Evolutionary conservation across 1,140 invertebrate species (phyloP).

Genomic region (Drosophila tropicalis): DNA sequence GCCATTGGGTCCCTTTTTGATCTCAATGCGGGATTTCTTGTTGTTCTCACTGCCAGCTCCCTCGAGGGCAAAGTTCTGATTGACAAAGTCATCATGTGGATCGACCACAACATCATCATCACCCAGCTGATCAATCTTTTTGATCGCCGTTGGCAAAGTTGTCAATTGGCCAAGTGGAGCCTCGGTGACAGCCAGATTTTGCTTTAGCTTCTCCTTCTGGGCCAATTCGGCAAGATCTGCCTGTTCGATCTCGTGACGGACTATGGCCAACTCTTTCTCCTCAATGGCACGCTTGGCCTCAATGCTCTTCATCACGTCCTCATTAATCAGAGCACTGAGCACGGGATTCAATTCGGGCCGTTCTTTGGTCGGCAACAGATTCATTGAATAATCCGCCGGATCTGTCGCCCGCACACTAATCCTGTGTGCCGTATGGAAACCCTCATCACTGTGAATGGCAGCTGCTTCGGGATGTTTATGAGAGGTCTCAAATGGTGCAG

Average conservation of each 20-base stretch:
- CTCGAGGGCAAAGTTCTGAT: slow-evolving; percentile 71
- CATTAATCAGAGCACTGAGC: slow-evolving; percentile 80
- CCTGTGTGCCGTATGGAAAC: slow-evolving; percentile 74
- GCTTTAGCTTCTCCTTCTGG: slow-evolving; percentile 16
- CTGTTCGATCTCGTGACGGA: slow-evolving; percentile 63
- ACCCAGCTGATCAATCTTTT: slow-evolving; percentile 58
- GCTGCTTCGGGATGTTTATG: slow-evolving; percentile 70
- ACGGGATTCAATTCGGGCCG: slow-evolving; percentile 79
- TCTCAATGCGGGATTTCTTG: slow-evolving; percentile 88
- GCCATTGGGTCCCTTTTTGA: slow-evolving; percentile 94
- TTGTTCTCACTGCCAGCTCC: slow-evolving; percentile 78
- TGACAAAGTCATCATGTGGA: slow-evolving; percentile 74
- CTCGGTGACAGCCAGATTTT: slow-evolving; percentile 36
- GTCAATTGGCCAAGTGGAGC: slow-evolving; percentile 41
- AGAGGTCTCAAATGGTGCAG: slow-evolving; percentile 66
- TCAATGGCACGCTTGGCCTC: slow-evolving; percentile 82
- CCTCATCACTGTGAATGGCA: slow-evolving; percentile 42
- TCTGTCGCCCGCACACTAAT: slow-evolving; percentile 65
- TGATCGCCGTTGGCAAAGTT: slow-evolving; percentile 57
- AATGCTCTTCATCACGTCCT: slow-evolving; percentile 83
- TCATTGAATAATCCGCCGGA: slow-evolving; percentile 66
- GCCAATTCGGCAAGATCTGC: slow-evolving; percentile 51
- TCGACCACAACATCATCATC: slow-evolving; percentile 69
- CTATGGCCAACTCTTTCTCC: slow-evolving; percentile 72
- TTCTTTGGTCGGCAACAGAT: slow-evolving; percentile 79